A percentile compares a stretch with the other conserved stretches of the same genome.
Conservation (phyloP, 2,797 vertebrate genomes). For the Pseudomugil tenellus region DNA sequence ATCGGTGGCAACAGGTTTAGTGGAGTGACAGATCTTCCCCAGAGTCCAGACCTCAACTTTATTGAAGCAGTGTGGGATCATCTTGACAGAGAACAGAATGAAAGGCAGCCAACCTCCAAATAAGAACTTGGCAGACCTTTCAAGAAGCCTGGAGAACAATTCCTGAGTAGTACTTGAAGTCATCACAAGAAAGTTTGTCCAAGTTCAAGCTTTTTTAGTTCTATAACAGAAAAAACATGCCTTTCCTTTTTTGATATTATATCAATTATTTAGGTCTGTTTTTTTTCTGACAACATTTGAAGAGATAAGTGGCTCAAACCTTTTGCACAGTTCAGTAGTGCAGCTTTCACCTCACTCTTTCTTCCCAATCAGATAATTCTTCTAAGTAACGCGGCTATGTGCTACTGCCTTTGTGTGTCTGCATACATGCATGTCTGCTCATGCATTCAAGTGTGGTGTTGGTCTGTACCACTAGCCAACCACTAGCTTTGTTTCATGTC, state of each 20-base stretch:
- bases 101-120: not conserved
- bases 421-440: constrained; percentile 31
- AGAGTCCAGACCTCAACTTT: not conserved
- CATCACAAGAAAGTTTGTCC: not conserved
- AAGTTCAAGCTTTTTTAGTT: not conserved
- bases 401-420: constrained; percentile 36
- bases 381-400: constrained; percentile 4
- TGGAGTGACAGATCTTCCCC: not conserved
- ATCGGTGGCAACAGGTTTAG: not conserved
- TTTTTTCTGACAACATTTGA: not conserved
- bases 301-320: not conserved
- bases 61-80: not conserved
- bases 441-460: constrained; percentile 35
- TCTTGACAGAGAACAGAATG: not conserved
- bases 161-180: not conserved
- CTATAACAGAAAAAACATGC: not conserved
- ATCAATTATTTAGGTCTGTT: no score
- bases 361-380: constrained; percentile 15
- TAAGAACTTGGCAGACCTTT: not conserved
- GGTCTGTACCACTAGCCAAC: constrained; percentile 28
- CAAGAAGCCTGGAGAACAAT: not conserved
- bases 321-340: not conserved
- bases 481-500: constrained; percentile 72
- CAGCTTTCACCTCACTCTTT: not conserved
- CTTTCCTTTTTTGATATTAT: not conserved